A percentile compares a stretch with the other conserved stretches of the same genome.
phyloP scores from a whole-genome alignment of 2,113 vertebrate genomes.

The Patagioenas fasciata region DNA sequence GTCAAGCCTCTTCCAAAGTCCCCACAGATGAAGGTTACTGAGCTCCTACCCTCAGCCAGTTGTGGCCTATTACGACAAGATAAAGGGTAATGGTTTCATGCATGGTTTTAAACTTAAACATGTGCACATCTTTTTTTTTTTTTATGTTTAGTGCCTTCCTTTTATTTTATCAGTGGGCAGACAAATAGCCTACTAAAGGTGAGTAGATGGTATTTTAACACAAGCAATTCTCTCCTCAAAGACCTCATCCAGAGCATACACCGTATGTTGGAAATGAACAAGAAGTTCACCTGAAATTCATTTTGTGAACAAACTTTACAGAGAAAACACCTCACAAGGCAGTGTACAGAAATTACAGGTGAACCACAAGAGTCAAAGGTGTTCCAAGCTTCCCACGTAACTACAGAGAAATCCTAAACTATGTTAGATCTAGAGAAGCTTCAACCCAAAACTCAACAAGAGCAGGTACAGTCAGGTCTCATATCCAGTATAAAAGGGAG shows the following conservation, averaged over 20 bases:
- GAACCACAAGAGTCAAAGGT: neutral
- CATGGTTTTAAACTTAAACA: neutral
- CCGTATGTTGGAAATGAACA: neutral
- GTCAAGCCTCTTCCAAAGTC: neutral
- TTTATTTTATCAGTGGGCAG: neutral
- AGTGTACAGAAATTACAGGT: neutral
- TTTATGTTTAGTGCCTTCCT: neutral
- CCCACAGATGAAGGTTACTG: neutral
- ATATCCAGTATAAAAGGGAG: neutral
- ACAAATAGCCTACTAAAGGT: slow-evolving; percentile 35
- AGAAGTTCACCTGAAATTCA: neutral
- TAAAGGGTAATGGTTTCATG: no score
- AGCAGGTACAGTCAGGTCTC: neutral
- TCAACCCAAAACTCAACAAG: neutral
- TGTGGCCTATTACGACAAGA: neutral
- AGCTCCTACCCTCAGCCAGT: neutral
- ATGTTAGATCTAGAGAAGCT: neutral
- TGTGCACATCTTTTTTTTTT: neutral
- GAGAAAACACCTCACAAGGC: neutral
- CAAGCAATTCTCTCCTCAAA: slow-evolving; percentile 3
- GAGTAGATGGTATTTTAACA: neutral
- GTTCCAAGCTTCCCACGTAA: neutral
- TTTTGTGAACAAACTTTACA: neutral
- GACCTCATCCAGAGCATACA: neutral
- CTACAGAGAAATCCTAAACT: neutral